phyloP scores from a whole-genome alignment of 1,140 invertebrate genomes.

The Grapholita molesta region DNA sequence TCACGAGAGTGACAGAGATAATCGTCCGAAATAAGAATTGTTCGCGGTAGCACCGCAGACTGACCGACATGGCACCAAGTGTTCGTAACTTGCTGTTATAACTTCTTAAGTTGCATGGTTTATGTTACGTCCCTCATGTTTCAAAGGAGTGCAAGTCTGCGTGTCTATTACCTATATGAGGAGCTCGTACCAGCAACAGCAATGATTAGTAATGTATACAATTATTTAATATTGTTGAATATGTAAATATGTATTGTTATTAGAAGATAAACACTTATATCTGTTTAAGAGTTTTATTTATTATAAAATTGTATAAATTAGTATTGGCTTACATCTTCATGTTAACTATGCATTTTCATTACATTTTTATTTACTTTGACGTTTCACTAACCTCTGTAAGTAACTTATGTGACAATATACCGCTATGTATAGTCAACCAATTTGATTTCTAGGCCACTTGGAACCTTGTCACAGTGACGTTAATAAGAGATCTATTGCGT shows the following conservation, averaged over 20 bases:
- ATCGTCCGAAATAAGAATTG: no score
- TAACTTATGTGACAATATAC: no score
- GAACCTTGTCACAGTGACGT: no score
- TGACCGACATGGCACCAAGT: no score
- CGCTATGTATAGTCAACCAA: no score
- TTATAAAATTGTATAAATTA: neutral
- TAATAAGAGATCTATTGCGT: no score
- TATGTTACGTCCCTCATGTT: neutral
- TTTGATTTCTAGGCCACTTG: no score
- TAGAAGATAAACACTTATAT: slow-evolving; percentile 21
- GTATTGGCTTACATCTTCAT: neutral
- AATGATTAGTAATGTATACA: neutral
- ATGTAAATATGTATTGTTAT: slow-evolving; percentile 30
- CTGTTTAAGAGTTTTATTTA: slow-evolving; percentile 18
- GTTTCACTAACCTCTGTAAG: neutral
- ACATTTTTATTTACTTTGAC: neutral
- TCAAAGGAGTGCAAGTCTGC: neutral
- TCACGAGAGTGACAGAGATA: no score
- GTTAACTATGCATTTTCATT: no score
- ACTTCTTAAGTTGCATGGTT: no score
- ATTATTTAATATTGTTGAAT: slow-evolving; percentile 13
- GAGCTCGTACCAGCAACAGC: neutral
- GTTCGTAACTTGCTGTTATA: no score
- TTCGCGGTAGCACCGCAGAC: no score
- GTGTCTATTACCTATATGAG: neutral